These are phyloP conservation scores for Acleris sparsana DNA, from an alignment of 2,888 invertebrate species.

Conservation along the genomic window DNA sequence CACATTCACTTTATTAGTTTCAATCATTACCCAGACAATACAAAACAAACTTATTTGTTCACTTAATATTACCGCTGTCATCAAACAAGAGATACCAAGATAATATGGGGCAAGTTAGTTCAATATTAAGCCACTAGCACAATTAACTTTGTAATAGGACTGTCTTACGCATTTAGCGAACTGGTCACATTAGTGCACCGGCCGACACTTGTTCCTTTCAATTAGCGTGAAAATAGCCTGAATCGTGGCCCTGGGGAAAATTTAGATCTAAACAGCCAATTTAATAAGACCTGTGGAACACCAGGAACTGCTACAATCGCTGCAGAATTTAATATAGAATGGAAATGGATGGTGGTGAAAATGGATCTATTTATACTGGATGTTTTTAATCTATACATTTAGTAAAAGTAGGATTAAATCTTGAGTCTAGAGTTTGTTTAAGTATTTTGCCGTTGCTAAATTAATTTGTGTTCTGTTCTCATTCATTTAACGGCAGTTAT, in stretches of 20 bases:
- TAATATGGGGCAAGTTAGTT: neutral
- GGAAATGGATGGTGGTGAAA: neutral
- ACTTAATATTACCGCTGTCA: neutral
- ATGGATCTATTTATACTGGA: conserved; percentile 1
- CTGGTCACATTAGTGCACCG: conserved; percentile 25
- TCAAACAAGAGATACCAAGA: neutral
- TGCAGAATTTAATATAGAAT: neutral
- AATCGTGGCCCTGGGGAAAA: conserved; percentile 26
- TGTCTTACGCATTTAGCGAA: conserved; percentile 1
- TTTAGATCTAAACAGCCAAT: conserved; percentile 7
- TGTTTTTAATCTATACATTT: neutral
- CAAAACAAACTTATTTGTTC: neutral
- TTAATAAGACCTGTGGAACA: conserved; percentile 8
- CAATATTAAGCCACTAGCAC: neutral
- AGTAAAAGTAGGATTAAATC: neutral
- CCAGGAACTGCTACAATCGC: conserved; percentile 8
- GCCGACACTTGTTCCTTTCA: conserved; percentile 30
- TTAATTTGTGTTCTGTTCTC: too few relatives aligned
- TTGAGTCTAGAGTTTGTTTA: neutral
- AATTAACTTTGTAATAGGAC: neutral
- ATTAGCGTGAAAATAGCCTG: conserved; percentile 32
- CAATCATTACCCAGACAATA: conserved; percentile 1
- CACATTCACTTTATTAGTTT: conserved; percentile 13
- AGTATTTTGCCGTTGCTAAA: neutral
- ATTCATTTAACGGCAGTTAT: too few relatives aligned